Conservation (phyloP, 2,797 vertebrate genomes). For the Leptoclinus maculatus region DNA sequence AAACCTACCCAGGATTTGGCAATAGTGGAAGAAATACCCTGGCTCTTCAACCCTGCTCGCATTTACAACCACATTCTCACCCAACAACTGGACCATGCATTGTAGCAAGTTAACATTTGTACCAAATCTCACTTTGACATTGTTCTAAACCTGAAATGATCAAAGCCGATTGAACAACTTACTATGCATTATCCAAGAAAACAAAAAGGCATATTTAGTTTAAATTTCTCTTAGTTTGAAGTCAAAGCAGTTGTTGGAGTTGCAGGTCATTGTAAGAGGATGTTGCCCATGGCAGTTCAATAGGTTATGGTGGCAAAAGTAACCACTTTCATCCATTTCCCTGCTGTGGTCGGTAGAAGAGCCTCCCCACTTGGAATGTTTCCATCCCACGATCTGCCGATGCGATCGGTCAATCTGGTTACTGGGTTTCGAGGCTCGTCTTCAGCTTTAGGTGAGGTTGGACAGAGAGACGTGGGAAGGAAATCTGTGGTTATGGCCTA, state of each 20-base stretch:
- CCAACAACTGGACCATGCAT: background rate
- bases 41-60: background rate
- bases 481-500: slow-evolving; percentile 9
- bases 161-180: slow-evolving; percentile 37
- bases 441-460: slow-evolving; percentile 4
- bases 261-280: background rate
- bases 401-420: background rate
- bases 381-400: background rate
- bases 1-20: slow-evolving; percentile 7
- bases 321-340: background rate
- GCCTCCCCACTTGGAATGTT: background rate
- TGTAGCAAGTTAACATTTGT: background rate
- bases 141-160: background rate
- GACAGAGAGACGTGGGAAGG: background rate
- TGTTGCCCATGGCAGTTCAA: background rate
- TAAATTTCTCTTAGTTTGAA: background rate
- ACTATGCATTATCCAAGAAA: slow-evolving; percentile 10
- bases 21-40: background rate
- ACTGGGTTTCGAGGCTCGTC: background rate
- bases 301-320: no score
- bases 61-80: background rate
- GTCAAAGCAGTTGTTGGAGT: background rate
- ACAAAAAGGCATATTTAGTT: slow-evolving; percentile 13
- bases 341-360: background rate
- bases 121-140: background rate